Evolutionary conservation across 2,888 invertebrate genomes (phyloP).

Genomic region (Hylaea fasciaria): DNA sequence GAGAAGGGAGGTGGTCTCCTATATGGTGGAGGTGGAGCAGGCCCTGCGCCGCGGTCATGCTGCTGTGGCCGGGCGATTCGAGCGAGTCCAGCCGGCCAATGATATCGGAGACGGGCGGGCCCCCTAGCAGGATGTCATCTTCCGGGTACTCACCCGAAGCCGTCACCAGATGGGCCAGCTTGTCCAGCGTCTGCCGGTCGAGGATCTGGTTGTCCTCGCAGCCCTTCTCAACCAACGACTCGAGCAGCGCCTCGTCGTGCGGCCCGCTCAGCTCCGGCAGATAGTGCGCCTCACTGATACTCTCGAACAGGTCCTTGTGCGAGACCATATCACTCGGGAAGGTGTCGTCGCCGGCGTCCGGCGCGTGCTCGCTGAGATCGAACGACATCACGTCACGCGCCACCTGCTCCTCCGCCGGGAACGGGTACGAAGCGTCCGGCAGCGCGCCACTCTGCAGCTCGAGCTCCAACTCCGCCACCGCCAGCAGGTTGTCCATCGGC

Average conservation of each 20-base stretch:
- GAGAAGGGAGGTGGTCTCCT: slow-evolving; percentile 60
- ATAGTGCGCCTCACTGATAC: slow-evolving; percentile 79
- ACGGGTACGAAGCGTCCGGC: slow-evolving; percentile 59
- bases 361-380: slow-evolving; percentile 64
- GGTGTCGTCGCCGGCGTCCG: slow-evolving; percentile 56
- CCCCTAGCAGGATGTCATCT: slow-evolving; percentile 75
- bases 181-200: slow-evolving; percentile 71
- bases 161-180: slow-evolving; percentile 72
- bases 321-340: slow-evolving; percentile 68
- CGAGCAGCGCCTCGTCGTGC: slow-evolving; percentile 84
- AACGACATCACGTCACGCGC: slow-evolving; percentile 75
- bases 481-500: slow-evolving; percentile 86
- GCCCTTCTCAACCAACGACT: slow-evolving; percentile 86
- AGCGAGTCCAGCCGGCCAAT: slow-evolving; percentile 87
- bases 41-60: slow-evolving; percentile 76
- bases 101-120: slow-evolving; percentile 85
- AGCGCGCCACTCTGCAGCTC: slow-evolving; percentile 82
- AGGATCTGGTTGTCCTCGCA: slow-evolving; percentile 86
- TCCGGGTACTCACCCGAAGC: slow-evolving; percentile 75
- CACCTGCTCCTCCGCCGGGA: slow-evolving; percentile 69
- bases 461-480: slow-evolving; percentile 87
- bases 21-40: slow-evolving; percentile 74
- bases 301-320: slow-evolving; percentile 79
- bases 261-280: slow-evolving; percentile 75
- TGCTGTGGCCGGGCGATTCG: slow-evolving; percentile 75